A percentile compares a stretch with the other conserved stretches of the same genome.
These are phyloP conservation scores for Rotaria socialis DNA, from an alignment of 2,888 invertebrate genomes.

Conservation along the genomic window DNA sequence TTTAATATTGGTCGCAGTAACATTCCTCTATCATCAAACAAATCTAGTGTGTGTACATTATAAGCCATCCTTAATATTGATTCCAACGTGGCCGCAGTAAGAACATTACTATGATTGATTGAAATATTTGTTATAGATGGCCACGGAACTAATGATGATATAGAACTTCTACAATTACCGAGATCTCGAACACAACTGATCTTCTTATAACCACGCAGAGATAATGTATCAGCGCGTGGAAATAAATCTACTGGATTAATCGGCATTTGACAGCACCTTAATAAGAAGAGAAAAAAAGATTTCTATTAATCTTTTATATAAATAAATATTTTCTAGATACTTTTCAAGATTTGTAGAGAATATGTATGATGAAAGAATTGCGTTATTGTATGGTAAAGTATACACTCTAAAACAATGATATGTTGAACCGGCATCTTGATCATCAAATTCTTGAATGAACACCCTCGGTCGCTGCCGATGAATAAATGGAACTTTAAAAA, in stretches of 20 bases:
- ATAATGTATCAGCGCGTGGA: not conserved
- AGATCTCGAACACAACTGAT: not conserved
- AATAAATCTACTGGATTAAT: not conserved
- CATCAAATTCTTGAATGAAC: not conserved
- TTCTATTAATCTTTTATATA: not conserved
- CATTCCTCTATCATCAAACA: not conserved
- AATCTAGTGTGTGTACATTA: not conserved
- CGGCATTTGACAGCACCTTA: not conserved
- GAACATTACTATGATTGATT: not conserved
- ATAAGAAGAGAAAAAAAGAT: not conserved
- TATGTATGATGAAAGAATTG: not conserved
- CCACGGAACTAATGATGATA: not conserved
- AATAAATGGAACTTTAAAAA: not conserved
- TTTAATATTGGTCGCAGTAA: not conserved
- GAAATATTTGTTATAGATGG: not conserved
- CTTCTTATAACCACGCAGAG: not conserved
- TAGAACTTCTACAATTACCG: not conserved
- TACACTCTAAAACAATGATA: not conserved
- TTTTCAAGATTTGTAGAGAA: not conserved
- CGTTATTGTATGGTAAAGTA: not conserved
- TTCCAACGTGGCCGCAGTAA: no score
- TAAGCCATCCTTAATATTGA: no score
- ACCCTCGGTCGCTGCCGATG: not conserved
- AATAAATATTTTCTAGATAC: not conserved
- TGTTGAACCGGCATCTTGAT: not conserved